Base-by-base conservation (phyloP, 2,113 vertebrate species). In the Cranoglanis bouderius region DNA sequence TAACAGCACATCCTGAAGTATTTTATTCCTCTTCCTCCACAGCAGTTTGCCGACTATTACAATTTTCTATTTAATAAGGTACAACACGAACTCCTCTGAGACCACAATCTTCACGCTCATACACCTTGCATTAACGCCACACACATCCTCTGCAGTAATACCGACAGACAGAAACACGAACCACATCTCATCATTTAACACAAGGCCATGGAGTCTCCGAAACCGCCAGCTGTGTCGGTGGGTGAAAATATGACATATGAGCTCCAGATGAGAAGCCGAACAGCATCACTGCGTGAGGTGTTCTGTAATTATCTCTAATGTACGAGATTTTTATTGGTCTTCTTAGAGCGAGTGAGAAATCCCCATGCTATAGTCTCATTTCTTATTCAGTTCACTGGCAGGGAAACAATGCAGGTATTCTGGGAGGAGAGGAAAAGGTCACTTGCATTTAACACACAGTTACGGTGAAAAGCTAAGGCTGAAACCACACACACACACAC, bases 381-480 rank as follows among this genome's bases (percentile, higher is more conserved):
- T 35, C 16, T 63, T 16, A 80, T 87, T 80, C 74, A 51, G 16
- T 74, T 21, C 35, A n/a, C 72, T 80, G 53, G 19, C 26, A 63
- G 59, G 63, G 16, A 80, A 87, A 80, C 85, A 87, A 87, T 49
- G 38, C 38, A 57, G 85, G 85, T 12, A 78, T 61, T 77, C 53
- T n/a, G 74, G 29, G 85, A 78, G 55, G 38, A 78, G 29, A 86
- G 9, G 51, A 77, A 74, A 86, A 86, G 72, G 32, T 59, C 72
- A 86, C 40, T 77, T 10, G 65, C 38, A 40, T 57, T 77, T 59
- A 78, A 75, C 72, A 75, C 53, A 77, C 70, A 61, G 55, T n/a
- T 40, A 86, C 14, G 14, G 16, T 61, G 29, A 13, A 49, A 51
- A 63, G 18, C 46, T 80, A 87, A 43, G 4, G 38, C 21, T 40